Percentiles rank a stretch among this genome's conserved stretches.
These are phyloP conservation scores for Diacarnus erythraeanus DNA, from an alignment of 37 sponge, comb jelly and placozoan species.

Conservation along the genomic window DNA sequence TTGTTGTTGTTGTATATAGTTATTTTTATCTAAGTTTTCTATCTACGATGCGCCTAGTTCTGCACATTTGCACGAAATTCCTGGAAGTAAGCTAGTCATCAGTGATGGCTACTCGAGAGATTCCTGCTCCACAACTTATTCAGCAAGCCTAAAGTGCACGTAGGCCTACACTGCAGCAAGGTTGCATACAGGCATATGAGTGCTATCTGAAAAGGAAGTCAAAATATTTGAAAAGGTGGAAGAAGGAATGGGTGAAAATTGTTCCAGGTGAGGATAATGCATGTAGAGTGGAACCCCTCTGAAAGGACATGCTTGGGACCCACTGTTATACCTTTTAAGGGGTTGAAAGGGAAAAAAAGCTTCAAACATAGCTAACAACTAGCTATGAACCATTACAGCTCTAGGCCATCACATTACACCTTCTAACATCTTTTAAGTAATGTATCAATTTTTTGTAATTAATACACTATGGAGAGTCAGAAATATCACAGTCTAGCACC, in stretches of 20 bases:
- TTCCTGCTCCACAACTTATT: slow-evolving; percentile 21
- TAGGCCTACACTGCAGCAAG: slow-evolving; percentile 21
- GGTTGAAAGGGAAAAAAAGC: no score
- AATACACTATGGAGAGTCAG: no score
- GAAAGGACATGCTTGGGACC: background rate
- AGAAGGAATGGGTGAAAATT: slow-evolving; percentile 39
- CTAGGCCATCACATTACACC: no score
- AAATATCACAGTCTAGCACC: no score
- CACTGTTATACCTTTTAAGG: background rate
- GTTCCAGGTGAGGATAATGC: slow-evolving; percentile 41
- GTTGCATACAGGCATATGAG: slow-evolving; percentile 25
- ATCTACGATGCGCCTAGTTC: background rate
- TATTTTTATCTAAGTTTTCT: no score
- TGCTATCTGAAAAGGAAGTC: slow-evolving; percentile 53
- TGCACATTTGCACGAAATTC: background rate
- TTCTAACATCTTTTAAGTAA: no score
- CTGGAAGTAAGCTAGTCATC: background rate
- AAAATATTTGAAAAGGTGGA: slow-evolving; percentile 63
- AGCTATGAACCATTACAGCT: no score
- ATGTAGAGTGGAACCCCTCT: background rate
- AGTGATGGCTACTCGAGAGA: background rate
- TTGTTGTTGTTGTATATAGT: no score
- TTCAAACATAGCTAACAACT: no score
- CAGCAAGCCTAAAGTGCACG: background rate
- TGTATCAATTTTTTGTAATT: no score